Evolutionary conservation across 64 coral and sea anemone genomes (phyloP).

Genomic region (Stichodactyla mertensii): DNA sequence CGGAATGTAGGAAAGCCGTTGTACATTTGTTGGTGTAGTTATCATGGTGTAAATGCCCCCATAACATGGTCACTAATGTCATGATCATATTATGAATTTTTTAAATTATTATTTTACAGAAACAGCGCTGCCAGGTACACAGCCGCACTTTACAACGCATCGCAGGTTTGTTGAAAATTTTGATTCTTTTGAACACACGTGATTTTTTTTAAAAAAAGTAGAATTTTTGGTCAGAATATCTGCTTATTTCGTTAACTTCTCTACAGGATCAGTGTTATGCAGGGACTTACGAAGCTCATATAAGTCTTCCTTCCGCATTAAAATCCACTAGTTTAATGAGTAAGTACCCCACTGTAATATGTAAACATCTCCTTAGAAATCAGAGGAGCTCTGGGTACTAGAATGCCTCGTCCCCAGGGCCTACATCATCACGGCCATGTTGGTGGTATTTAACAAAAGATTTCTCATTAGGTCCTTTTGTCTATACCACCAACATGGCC

Average conservation of each 20-base stretch:
- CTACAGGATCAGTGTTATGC: constrained; percentile 15
- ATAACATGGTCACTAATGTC: neutral
- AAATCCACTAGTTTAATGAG: neutral
- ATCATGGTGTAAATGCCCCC: no score
- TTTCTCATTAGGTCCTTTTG: no score
- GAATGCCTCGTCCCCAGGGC: no score
- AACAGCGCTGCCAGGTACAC: neutral
- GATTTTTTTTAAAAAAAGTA: neutral
- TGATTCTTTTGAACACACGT: neutral
- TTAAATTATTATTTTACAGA: neutral
- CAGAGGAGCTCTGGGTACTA: no score
- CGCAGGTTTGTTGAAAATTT: neutral
- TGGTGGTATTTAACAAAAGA: no score
- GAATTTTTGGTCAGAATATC: no score
- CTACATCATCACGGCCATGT: no score
- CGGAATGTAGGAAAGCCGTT: no score
- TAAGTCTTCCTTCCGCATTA: neutral
- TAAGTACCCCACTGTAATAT: neutral
- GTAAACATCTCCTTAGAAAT: no score
- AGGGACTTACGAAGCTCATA: neutral
- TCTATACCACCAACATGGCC: no score
- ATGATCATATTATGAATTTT: neutral
- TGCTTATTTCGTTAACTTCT: neutral
- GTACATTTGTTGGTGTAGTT: no score
- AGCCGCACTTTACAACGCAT: neutral